A percentile compares a stretch with the other conserved stretches of the same genome.
Evolutionary conservation across 1,140 invertebrate genomes (phyloP).

Genomic region (Coenobita brevimanus): DNA sequence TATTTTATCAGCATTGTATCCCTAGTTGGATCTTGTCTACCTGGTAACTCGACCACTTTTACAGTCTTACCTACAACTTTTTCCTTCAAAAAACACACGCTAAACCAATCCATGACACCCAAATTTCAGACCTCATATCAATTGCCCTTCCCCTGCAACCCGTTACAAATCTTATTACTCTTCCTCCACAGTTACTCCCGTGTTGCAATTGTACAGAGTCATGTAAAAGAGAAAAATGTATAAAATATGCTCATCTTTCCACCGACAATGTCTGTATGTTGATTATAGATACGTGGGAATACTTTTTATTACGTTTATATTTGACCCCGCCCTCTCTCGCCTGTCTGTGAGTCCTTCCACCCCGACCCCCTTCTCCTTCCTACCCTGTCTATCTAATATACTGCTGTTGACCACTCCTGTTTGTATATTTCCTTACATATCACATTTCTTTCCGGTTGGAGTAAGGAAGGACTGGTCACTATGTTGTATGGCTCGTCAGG

Average conservation of each 20-base stretch:
- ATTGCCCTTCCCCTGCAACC: too few relatives aligned
- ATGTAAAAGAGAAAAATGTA: constrained; percentile 38
- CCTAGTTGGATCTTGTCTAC: too few relatives aligned
- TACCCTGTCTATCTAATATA: neutral
- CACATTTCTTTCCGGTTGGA: constrained; percentile 58
- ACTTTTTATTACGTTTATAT: constrained; percentile 55
- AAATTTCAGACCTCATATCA: too few relatives aligned
- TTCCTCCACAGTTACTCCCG: neutral
- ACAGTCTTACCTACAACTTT: too few relatives aligned
- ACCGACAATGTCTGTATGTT: constrained; percentile 53
- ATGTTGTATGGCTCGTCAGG: constrained; percentile 13
- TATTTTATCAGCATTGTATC: too few relatives aligned
- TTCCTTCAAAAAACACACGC: too few relatives aligned
- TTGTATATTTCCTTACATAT: constrained; percentile 60
- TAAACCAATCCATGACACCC: too few relatives aligned
- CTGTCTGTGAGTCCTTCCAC: constrained; percentile 8
- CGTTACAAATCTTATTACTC: too few relatives aligned
- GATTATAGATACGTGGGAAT: constrained; percentile 36
- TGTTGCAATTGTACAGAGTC: neutral
- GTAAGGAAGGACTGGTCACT: constrained; percentile 52
- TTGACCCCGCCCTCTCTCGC: constrained; percentile 18
- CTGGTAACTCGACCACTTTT: too few relatives aligned
- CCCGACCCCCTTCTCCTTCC: neutral
- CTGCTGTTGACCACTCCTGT: constrained; percentile 21
- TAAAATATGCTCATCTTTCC: constrained; percentile 58